Base-by-base conservation (phyloP, 2,797 vertebrate species). In the Odontamblyopus lacepedii region DNA sequence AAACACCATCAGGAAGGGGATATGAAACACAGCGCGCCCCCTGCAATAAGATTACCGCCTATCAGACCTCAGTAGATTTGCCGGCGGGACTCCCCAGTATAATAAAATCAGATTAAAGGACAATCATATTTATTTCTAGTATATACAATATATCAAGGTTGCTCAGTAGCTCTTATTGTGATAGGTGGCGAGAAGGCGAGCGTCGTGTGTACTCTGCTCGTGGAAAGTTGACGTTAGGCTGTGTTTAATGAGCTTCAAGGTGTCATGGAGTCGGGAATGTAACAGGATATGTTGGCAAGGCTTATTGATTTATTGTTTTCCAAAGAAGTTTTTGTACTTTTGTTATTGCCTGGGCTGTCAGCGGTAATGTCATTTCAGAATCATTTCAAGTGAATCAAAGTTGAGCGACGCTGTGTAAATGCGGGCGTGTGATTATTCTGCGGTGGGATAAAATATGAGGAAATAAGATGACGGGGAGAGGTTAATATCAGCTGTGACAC, bases 101-200 rank as follows among this genome's bases (percentile, higher is more conserved):
- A 96, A 97, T 97, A 97, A 96, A 97, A 96, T 96, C 95, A 96
- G 96, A 97, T 97, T 97, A 97, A 95, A 95, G 95, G 91, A 95
- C 94, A 96, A 96, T 96, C 95, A 95, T 95, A 96, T 96, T 97
- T 96, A 97, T 95, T 95, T 96, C 95, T 94, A 95, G 95, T 96
- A 96, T 96, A 97, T 96, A 96, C 95, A 96, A 96, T 93, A 95
- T 92, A 91, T 91, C 91, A 92, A 86, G 88, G 82, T 88, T 90
- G 84, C 88, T 91, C 90, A 85, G 89, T 81, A 88, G 83, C 87
- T 89, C 87, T 90, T 91, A 87, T 88, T 91, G 91, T 91, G 91
- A 92, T 92, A 91, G 91, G 89, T 85, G 86, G 87, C 59, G 87
- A 85, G 83, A 85, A 85, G 90, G 80, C 83, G 68, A 89, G 81